Evolutionary conservation across 2,888 invertebrate species (phyloP).

Genomic region (Acanthopleura granulata): DNA sequence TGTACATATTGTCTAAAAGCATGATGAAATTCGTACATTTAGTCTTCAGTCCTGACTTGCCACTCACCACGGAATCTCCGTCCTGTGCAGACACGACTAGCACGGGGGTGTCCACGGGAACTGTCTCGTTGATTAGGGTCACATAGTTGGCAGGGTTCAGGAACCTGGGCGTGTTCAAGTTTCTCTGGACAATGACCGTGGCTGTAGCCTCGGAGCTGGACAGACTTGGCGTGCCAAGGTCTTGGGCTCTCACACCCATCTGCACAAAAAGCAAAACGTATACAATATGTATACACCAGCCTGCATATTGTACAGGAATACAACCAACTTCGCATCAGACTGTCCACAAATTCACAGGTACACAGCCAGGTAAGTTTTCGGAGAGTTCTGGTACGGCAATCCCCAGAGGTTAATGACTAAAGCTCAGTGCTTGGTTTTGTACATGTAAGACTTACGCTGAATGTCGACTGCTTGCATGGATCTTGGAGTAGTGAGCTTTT

Average conservation of each 20-base stretch:
- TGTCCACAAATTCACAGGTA: too few relatives aligned
- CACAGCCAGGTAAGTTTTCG: too few relatives aligned
- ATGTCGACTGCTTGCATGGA: conserved; percentile 41
- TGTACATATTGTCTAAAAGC: too few relatives aligned
- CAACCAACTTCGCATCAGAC: too few relatives aligned
- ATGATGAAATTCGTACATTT: too few relatives aligned
- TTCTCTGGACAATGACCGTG: conserved; percentile 32
- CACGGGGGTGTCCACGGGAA: not conserved
- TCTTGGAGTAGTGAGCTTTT: conserved; percentile 45
- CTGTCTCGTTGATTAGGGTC: not conserved
- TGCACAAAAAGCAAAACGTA: conserved; percentile 31
- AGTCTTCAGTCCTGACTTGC: too few relatives aligned
- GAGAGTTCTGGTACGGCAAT: too few relatives aligned
- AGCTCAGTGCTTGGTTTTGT: too few relatives aligned
- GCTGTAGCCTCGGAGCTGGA: conserved; percentile 42
- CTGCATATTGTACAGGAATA: too few relatives aligned
- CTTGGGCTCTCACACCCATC: conserved; percentile 56
- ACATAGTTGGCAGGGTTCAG: not conserved
- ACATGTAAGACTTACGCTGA: conserved; percentile 41
- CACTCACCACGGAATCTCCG: not conserved
- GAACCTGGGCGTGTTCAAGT: conserved; percentile 14
- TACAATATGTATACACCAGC: not conserved
- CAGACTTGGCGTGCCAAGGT: conserved; percentile 50
- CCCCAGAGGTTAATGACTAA: too few relatives aligned
- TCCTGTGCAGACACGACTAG: not conserved